phyloP scores from a whole-genome alignment of 2,797 vertebrate species.

The Clarias fuscus region DNA sequence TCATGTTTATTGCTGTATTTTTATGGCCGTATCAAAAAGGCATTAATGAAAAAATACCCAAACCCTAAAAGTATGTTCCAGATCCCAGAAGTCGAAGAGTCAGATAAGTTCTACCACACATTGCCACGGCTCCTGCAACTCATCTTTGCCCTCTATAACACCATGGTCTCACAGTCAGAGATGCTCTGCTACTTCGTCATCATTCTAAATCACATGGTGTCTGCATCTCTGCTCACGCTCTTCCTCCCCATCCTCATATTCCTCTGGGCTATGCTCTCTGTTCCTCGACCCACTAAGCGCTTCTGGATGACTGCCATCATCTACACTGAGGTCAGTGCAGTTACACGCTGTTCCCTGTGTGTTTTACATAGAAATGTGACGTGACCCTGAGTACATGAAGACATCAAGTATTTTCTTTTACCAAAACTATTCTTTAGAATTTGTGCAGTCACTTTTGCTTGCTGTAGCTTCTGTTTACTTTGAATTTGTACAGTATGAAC shows the following conservation, averaged over 20 bases:
- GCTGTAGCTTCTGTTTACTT: not conserved
- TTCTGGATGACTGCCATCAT: constrained; percentile 81
- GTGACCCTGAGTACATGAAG: not conserved
- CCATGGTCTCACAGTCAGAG: constrained; percentile 73
- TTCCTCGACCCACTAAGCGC: constrained; percentile 76
- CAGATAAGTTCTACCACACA: constrained; percentile 66
- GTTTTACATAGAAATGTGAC: not conserved
- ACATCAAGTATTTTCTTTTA: not conserved
- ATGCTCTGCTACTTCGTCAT: constrained; percentile 77
- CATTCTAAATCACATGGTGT: constrained; percentile 76
- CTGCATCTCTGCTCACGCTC: constrained; percentile 70
- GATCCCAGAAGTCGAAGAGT: constrained; percentile 69
- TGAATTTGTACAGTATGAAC: not conserved
- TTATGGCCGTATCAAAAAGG: not conserved
- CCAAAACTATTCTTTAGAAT: not conserved
- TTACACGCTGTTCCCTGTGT: not conserved
- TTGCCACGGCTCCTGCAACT: constrained; percentile 69
- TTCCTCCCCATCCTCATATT: constrained; percentile 77
- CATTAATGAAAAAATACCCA: constrained; percentile 10
- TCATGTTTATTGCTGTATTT: not conserved
- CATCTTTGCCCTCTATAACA: constrained; percentile 71
- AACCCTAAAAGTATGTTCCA: constrained; percentile 65
- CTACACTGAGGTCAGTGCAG: constrained; percentile 75
- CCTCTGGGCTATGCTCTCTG: constrained; percentile 77
- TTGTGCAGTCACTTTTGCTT: not conserved